Percentiles rank a stretch among this genome's conserved stretches.
phyloP scores from a whole-genome alignment of 2,113 vertebrate genomes.

The Edolisoma coerulescens region DNA sequence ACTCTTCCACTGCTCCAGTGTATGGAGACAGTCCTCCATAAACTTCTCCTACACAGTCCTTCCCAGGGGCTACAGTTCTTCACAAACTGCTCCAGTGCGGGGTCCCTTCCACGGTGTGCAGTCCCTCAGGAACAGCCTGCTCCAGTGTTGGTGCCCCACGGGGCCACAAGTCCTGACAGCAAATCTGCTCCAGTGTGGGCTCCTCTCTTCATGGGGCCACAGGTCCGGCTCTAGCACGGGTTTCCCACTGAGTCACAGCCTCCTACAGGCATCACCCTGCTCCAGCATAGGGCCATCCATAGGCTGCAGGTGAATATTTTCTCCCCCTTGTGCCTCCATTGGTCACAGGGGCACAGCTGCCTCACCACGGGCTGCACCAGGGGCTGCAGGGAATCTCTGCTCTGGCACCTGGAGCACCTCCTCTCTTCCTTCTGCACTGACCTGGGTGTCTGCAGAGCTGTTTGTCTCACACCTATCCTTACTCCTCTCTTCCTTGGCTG shows the following conservation, averaged over 20 bases:
- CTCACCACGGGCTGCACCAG: background rate
- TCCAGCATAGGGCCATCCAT: background rate
- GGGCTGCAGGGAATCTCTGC: background rate
- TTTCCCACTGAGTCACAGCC: background rate
- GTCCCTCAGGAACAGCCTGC: background rate
- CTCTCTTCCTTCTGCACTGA: background rate
- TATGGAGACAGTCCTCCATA: background rate
- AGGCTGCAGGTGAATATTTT: background rate
- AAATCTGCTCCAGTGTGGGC: background rate
- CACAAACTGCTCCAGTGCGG: background rate
- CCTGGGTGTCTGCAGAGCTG: background rate
- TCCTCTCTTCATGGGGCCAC: background rate
- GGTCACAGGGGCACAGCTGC: background rate
- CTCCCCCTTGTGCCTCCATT: background rate
- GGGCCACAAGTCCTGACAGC: background rate
- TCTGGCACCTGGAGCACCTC: background rate
- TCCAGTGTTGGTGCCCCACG: accelerated
- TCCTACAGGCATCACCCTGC: background rate
- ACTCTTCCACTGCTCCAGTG: too few species aligned
- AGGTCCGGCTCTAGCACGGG: background rate
- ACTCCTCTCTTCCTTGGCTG: background rate
- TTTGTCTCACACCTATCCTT: background rate
- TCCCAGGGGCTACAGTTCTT: background rate
- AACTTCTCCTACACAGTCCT: background rate
- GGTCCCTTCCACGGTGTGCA: background rate